phyloP scores from a whole-genome alignment of 2,113 vertebrate genomes.

The Hypomesus transpacificus region DNA sequence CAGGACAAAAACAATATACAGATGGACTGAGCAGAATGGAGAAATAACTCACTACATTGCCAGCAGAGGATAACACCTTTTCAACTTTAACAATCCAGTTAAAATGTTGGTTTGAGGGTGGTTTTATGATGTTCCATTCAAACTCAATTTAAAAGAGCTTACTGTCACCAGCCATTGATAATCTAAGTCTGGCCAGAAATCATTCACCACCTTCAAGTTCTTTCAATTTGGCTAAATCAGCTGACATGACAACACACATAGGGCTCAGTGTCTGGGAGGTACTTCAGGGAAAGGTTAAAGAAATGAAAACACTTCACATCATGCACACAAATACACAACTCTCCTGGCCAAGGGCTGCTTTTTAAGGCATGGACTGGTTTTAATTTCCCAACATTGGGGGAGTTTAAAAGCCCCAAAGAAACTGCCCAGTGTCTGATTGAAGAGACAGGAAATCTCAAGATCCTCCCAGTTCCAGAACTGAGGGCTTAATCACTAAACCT shows the following conservation, averaged over 20 bases:
- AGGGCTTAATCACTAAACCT: constrained; percentile 6
- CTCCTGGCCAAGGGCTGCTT: background rate
- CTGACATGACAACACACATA: background rate
- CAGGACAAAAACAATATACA: no score
- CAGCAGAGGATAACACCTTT: no score
- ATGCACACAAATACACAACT: background rate
- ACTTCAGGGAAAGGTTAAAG: background rate
- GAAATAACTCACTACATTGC: no score
- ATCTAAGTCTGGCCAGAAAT: no score
- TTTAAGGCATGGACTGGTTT: constrained; percentile 19
- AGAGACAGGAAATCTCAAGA: constrained; percentile 35
- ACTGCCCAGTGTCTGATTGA: constrained; percentile 17
- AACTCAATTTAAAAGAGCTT: no score
- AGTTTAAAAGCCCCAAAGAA: constrained; percentile 32
- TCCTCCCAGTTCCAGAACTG: constrained; percentile 13
- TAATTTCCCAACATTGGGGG: constrained; percentile 32
- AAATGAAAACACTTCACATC: background rate
- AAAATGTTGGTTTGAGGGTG: no score
- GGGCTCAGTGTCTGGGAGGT: background rate
- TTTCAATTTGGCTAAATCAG: no score
- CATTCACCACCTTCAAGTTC: no score
- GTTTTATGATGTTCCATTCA: no score
- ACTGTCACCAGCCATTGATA: no score
- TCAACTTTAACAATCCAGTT: no score
- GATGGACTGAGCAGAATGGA: no score